Evolutionary conservation across 1,140 invertebrate species (phyloP).

Genomic region (Sycophaga agraensis): DNA sequence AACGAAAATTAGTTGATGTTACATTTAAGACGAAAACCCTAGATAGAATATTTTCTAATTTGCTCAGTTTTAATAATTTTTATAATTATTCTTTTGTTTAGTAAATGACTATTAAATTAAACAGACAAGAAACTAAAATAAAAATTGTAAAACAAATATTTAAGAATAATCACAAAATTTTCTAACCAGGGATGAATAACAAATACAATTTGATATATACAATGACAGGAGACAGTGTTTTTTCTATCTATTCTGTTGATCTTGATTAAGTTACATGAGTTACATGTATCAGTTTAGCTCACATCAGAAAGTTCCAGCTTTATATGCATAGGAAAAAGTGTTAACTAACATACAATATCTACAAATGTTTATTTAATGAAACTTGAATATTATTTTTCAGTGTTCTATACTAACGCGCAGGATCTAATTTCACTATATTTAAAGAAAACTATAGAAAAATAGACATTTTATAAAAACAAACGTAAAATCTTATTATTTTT

Average conservation of each 20-base stretch:
- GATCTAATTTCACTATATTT: background rate
- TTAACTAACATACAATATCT: conserved; percentile 10
- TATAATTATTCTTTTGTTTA: background rate
- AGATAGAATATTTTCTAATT: conserved; percentile 11
- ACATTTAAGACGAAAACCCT: background rate
- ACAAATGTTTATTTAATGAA: conserved; percentile 9
- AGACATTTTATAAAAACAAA: background rate
- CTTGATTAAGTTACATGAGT: conserved; percentile 11
- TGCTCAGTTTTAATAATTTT: background rate
- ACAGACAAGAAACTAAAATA: background rate
- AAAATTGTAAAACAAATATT: background rate
- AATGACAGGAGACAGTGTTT: background rate
- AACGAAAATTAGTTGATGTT: conserved; percentile 5
- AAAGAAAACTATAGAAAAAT: background rate
- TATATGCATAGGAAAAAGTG: background rate
- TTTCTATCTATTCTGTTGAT: background rate
- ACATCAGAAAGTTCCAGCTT: conserved; percentile 2
- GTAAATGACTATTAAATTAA: background rate
- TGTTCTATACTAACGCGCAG: too few species aligned
- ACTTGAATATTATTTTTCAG: too few species aligned
- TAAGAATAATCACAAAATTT: background rate
- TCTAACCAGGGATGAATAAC: background rate
- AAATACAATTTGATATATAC: background rate
- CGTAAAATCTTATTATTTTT: background rate
- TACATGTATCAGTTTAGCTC: conserved; percentile 3